A percentile compares a stretch with the other conserved stretches of the same genome.
These are phyloP conservation scores for Euspilapteryx auroguttella DNA, from an alignment of 2,888 invertebrate genomes.

Conservation along the genomic window DNA sequence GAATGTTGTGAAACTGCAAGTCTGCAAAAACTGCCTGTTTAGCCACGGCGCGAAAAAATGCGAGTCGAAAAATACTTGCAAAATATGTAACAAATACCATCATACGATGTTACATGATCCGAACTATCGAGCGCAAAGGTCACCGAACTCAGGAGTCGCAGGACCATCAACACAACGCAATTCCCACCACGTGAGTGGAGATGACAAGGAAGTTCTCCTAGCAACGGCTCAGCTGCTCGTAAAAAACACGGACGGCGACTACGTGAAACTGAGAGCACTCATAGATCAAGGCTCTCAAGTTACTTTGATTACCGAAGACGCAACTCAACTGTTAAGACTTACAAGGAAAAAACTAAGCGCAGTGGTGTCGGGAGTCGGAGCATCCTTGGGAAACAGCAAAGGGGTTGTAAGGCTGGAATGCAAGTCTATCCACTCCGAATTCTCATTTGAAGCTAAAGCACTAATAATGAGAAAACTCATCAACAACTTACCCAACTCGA, in stretches of 20 bases:
- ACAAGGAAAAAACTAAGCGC: slow-evolving; percentile 1
- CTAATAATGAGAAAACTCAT: slow-evolving; percentile 4
- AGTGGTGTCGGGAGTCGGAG: slow-evolving; percentile 1
- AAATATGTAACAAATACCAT: slow-evolving; percentile 3
- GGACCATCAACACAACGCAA: background rate
- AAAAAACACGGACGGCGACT: background rate
- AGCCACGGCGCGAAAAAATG: slow-evolving; percentile 3
- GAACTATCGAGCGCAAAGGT: background rate
- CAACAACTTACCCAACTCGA: slow-evolving; percentile 3
- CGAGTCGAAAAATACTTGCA: slow-evolving; percentile 4
- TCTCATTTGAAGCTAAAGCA: slow-evolving; percentile 2
- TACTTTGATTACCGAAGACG: slow-evolving; percentile 2
- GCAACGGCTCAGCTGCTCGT: slow-evolving; percentile 1
- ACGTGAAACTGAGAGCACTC: background rate
- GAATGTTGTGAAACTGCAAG: slow-evolving; percentile 2
- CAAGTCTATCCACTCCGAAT: slow-evolving; percentile 2
- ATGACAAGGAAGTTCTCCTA: slow-evolving; percentile 2
- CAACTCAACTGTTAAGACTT: slow-evolving; percentile 2
- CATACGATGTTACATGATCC: background rate
- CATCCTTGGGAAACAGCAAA: slow-evolving; percentile 1
- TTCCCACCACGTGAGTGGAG: background rate
- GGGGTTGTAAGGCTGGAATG: slow-evolving; percentile 2
- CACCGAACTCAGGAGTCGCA: slow-evolving; percentile 1
- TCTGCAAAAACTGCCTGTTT: slow-evolving; percentile 6
- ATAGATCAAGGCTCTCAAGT: background rate